Evolutionary conservation across 2,113 vertebrate species (phyloP), one percentile per base, ranked within the genome.

Genomic region (Thomomys bottae): DNA sequence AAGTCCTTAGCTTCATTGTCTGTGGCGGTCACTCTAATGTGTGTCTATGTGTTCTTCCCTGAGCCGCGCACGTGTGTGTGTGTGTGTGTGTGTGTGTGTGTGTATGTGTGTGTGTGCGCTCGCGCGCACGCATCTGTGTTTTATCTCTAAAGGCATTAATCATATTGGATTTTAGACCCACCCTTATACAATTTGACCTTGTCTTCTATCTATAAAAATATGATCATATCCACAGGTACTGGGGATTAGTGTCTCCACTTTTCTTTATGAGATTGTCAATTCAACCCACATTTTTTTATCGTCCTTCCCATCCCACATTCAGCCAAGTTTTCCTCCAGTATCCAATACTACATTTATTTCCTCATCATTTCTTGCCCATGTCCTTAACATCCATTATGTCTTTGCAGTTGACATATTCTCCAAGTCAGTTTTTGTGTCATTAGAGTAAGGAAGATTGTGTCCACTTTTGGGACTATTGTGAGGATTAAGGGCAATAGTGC

Each of bases 401-500:
- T 71, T 2, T 63, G 40, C 54, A 59, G n/a, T 2, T n/a, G 32
- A 6, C 26, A 32, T 5, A 66, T 26, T 85, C 30, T 63, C 40
- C 49, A 42, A 57, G n/a, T 36, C 66, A 78, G 15, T 83, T 78
- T 79, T 57, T 30, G 36, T 67, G 68, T 67, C 10, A 77, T 26
- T 61, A 67, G 72, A 82, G 70, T 67, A 40, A 90, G 4, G 8
- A 76, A 82, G 26, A 68, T 57, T 38, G 34, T 75, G 76, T 34
- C n/a, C 18, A 90, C 5, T 85, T 83, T 84, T 21, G 34, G 28
- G 30, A 83, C 71, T 77, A 38, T 54, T 71, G 3, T 85, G 32
- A 82, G 4, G 7, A 72, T 86, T 91, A 86, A 78, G 54, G 82
- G 30, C 36, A 80, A 28, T 79, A 85, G 67, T 64, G 14, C 14